Base-by-base conservation (phyloP, 2,888 invertebrate genomes). In the Lithophane leautieri region DNA sequence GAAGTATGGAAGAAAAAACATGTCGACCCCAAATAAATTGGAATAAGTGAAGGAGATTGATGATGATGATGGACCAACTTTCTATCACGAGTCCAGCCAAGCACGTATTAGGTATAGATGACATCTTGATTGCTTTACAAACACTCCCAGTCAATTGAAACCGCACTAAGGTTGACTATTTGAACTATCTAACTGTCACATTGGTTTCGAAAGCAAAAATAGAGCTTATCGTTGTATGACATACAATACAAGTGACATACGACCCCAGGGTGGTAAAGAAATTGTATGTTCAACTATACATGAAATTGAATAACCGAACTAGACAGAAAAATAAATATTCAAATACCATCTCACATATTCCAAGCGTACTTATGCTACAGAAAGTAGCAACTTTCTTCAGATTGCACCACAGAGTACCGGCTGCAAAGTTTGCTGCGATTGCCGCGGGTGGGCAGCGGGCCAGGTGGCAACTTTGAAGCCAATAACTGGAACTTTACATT, bases 361-460 rank as follows among this genome's bases (percentile, higher is more conserved):
- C 52, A 28, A 42, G 22, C 25, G 25, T n/a, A 67, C 56, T 61
- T 65, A 42, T 44, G 25, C 25, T 34, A 50, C 50, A 75, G 68
- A 71, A 47, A 65, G n/a, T 71, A 25, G 25, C 40, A 68, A 81
- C 9, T 63, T 61, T 47, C 42, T 66, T 14, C 56, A 70, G 82
- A 85, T 71, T 82, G 76, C 76, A 60, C 25, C 63, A 12, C 81
- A 47, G n/a, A 63, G 58, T 47, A 61, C n/a, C 56, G 60, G 50
- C 56, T 65, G 67, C 54, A 54, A 85, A 82, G 60, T 85, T 85
- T 69, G 80, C 44, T 19, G 47, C 58, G 73, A 60, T 34, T 52
- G 54, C 50, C 16, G 12, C 19, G 50, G 85, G 81, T 60, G 25
- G 74, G 66, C 79, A 83, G 73, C 22, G 34, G 25, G 11, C 25